These are phyloP conservation scores for Ptilodon capucinus DNA, from an alignment of 2,888 invertebrate genomes.

Conservation along the genomic window DNA sequence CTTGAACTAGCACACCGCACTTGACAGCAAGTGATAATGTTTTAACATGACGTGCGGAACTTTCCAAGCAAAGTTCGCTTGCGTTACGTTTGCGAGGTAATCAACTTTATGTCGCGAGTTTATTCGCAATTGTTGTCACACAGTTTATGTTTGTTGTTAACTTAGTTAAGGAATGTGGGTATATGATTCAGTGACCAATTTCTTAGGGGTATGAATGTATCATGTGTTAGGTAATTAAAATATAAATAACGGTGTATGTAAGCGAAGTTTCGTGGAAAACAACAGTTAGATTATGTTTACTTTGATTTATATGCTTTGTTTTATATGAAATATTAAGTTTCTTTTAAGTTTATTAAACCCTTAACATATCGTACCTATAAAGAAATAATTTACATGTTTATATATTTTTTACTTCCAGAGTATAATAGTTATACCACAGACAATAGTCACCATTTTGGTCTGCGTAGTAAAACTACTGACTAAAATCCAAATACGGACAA, in stretches of 20 bases:
- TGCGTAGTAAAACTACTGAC: neutral
- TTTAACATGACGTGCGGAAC: conserved; percentile 35
- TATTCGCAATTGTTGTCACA: conserved; percentile 23
- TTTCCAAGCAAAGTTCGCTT: conserved; percentile 18
- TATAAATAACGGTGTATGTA: too few species aligned
- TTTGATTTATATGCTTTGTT: too few species aligned
- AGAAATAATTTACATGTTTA: too few species aligned
- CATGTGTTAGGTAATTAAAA: too few species aligned
- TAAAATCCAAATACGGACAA: neutral
- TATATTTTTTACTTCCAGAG: too few species aligned
- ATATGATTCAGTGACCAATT: neutral
- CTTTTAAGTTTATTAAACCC: too few species aligned
- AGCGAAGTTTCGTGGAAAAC: too few species aligned
- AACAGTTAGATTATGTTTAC: too few species aligned
- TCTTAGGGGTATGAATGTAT: too few species aligned
- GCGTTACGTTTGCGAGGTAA: conserved; percentile 38
- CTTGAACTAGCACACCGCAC: conserved; percentile 8
- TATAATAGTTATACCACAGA: neutral
- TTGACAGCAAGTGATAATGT: conserved; percentile 35
- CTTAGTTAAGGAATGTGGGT: conserved; percentile 14
- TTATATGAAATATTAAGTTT: too few species aligned
- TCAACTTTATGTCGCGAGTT: conserved; percentile 25
- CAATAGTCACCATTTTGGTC: neutral
- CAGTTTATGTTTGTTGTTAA: conserved; percentile 30
- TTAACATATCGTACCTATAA: too few species aligned